Evolutionary conservation across 2,888 invertebrate species (phyloP), one percentile per base, ranked within the genome.

Genomic region (Dioctria rufipes): DNA sequence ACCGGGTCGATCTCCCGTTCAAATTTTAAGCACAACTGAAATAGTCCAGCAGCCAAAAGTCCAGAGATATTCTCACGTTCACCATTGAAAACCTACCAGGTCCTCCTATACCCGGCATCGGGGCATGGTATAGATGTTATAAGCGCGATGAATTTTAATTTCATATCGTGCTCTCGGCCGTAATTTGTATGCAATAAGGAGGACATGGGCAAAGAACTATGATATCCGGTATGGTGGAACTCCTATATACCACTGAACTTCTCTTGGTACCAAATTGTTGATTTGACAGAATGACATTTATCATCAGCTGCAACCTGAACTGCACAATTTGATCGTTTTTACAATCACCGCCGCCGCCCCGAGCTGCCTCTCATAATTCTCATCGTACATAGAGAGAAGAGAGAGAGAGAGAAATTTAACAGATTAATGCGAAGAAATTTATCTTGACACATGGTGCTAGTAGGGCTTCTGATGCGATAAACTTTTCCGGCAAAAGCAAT

Each of bases 401-500:
- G 25, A 25, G 25, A 25, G 25, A 25, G 69, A 42, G 58, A 73
- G 58, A 73, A 39, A 37, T 73, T 73, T 60, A 43, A 60, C 60
- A 60, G 73, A 73, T 73, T 73, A 73, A 73, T 73, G 73, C 40
- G 54, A 73, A 58, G 73, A 13, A 60, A 73, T 73, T 58, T 73
- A 58, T 42, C 73, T 73, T 73, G 58, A 73, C 73, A 58, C n/a
- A 73, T 73, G 73, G 42, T 58, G 73, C 60, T 73, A 25, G 25
- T 25, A 25, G 25, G 43, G 42, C 73, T 73, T 25, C 43, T 73
- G 60, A 73, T 73, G 73, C 43, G 73, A 73, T 73, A 73, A 73
- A 73, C 73, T 73, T 73, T 73, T 73, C 73, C 73, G 73, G 73
- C 60, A 73, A 71, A 73, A 73, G 73, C 58, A 73, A 73, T 73